These are phyloP conservation scores for Anguilla japonica DNA, from an alignment of 2,113 vertebrate genomes.

Conservation along the genomic window DNA sequence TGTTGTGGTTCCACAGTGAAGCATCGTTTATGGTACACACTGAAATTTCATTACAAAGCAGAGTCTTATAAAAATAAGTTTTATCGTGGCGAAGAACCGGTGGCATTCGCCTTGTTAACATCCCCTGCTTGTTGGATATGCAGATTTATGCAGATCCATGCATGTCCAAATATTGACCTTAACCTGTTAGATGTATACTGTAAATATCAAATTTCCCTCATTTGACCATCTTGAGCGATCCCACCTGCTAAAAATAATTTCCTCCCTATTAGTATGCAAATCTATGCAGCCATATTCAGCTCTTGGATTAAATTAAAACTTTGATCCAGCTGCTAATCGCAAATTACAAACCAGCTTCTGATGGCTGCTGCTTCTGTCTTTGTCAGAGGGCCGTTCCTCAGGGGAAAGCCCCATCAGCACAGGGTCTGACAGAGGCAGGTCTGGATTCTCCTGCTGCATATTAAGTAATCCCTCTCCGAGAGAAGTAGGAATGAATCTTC, in stretches of 20 bases:
- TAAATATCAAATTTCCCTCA: conserved; percentile 63
- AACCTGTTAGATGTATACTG: conserved; percentile 62
- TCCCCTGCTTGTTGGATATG: conserved; percentile 55
- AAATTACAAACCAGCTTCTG: conserved; percentile 72
- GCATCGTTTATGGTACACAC: not conserved
- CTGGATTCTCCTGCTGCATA: not conserved
- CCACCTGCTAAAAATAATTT: conserved; percentile 62
- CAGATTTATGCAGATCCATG: conserved; percentile 70
- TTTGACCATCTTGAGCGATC: conserved; percentile 58
- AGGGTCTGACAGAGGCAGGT: conserved; percentile 50
- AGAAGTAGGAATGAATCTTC: not conserved
- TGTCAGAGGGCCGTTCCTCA: conserved; percentile 59
- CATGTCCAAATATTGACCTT: conserved; percentile 67
- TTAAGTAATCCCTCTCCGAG: not conserved
- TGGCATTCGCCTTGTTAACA: conserved; percentile 46
- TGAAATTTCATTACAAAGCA: not conserved
- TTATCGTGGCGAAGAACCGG: not conserved
- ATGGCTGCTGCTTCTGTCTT: conserved; percentile 58
- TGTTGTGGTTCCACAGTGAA: not conserved
- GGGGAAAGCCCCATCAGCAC: conserved; percentile 66
- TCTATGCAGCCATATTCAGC: conserved; percentile 68
- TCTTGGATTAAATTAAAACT: conserved; percentile 72
- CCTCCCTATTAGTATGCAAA: conserved; percentile 77
- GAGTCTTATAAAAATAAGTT: not conserved
- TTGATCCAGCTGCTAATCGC: conserved; percentile 69